A percentile compares a stretch with the other conserved stretches of the same genome.
Conservation (phyloP, 2,888 invertebrate species). For the Leistus spinibarbis region DNA sequence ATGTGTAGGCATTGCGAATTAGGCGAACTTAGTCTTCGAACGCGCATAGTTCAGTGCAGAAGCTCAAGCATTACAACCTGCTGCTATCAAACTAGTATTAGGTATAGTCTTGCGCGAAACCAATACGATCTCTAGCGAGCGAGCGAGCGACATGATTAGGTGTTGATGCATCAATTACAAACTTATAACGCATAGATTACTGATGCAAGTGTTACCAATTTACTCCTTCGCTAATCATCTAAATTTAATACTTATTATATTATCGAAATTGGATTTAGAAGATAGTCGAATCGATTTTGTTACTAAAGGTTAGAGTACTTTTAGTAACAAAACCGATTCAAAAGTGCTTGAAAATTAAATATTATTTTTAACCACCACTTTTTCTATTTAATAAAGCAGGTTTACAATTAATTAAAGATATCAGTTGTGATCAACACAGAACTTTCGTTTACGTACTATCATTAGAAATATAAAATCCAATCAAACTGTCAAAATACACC, state of each 20-base stretch:
- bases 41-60: background rate
- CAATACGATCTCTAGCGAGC: background rate
- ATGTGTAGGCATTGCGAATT: background rate
- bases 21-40: background rate
- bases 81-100: background rate
- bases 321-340: too few species aligned
- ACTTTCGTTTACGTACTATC: too few species aligned
- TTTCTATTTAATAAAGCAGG: too few species aligned
- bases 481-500: too few species aligned
- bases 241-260: background rate
- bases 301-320: too few species aligned
- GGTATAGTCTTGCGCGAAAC: background rate
- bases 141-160: background rate
- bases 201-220: background rate
- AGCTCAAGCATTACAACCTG: background rate
- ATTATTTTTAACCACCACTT: too few species aligned
- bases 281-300: too few species aligned
- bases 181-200: background rate
- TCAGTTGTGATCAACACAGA: too few species aligned
- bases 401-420: too few species aligned
- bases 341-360: too few species aligned
- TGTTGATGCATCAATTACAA: background rate
- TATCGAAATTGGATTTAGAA: background rate
- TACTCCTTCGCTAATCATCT: background rate
- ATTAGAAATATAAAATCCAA: too few species aligned